A percentile compares a stretch with the other conserved stretches of the same genome.
These are phyloP conservation scores for Myripristis murdjan DNA, from an alignment of 2,797 vertebrate species.

Conservation along the genomic window DNA sequence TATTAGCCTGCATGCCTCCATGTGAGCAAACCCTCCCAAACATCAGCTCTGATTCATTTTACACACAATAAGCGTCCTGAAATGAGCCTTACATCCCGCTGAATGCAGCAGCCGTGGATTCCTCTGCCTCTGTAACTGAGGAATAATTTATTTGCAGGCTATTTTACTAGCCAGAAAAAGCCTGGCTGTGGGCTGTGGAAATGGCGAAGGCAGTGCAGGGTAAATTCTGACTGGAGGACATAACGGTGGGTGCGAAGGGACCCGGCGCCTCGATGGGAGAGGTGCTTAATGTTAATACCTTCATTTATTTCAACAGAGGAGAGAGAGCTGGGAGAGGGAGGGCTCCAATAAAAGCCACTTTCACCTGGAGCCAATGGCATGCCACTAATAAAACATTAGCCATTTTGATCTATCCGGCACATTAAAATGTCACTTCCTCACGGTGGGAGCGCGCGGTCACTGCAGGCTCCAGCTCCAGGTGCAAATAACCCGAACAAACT, in stretches of 20 bases:
- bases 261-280: conserved; percentile 50
- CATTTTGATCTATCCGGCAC: conserved; percentile 74
- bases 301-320: conserved; percentile 72
- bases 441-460: conserved; percentile 57
- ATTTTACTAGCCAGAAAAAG: conserved; percentile 2
- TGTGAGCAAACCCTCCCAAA: neutral
- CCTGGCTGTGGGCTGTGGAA: conserved; percentile 35
- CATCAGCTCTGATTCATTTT: conserved; percentile 26
- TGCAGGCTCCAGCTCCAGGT: conserved; percentile 44
- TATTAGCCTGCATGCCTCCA: too few relatives aligned
- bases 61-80: conserved; percentile 5
- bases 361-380: conserved; percentile 74
- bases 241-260: conserved; percentile 31
- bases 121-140: conserved; percentile 7
- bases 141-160: conserved; percentile 28
- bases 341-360: conserved; percentile 69
- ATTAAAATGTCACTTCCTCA: conserved; percentile 74
- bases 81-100: too few relatives aligned
- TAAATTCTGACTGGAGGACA: conserved; percentile 69
- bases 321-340: conserved; percentile 9
- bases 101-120: too few relatives aligned
- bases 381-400: conserved; percentile 77
- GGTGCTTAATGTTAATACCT: conserved; percentile 79
- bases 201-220: conserved; percentile 30
- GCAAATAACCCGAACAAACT: conserved; percentile 39